These are phyloP conservation scores for Mya arenaria DNA, from an alignment of 1,140 invertebrate genomes.

Conservation along the genomic window DNA sequence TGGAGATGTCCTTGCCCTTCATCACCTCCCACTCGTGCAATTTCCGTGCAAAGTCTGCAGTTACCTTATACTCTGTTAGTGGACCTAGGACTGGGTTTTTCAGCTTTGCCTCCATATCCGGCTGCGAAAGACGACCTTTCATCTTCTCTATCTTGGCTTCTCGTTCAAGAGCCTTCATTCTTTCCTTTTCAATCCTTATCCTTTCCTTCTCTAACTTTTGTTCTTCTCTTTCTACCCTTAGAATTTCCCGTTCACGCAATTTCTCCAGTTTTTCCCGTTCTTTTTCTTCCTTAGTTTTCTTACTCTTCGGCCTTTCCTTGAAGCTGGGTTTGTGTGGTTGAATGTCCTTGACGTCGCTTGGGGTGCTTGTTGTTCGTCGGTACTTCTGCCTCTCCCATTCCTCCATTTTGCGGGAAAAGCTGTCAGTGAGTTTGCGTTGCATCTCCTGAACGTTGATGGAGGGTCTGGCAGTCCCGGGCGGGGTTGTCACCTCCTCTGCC, in stretches of 20 bases:
- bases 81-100: slow-evolving; percentile 70
- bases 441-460: slow-evolving; percentile 83
- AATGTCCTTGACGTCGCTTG: background rate
- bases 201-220: slow-evolving; percentile 85
- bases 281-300: slow-evolving; percentile 72
- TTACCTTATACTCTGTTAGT: slow-evolving; percentile 83
- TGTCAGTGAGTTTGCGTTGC: slow-evolving; percentile 86
- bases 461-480: slow-evolving; percentile 52
- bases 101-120: slow-evolving; percentile 67
- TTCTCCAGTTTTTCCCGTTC: slow-evolving; percentile 70
- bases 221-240: slow-evolving; percentile 85
- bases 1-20: slow-evolving; percentile 67
- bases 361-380: slow-evolving; percentile 40
- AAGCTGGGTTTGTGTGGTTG: slow-evolving; percentile 16
- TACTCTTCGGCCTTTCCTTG: slow-evolving; percentile 67
- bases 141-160: slow-evolving; percentile 83
- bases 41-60: slow-evolving; percentile 93
- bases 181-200: slow-evolving; percentile 83
- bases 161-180: slow-evolving; percentile 82
- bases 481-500: slow-evolving; percentile 57
- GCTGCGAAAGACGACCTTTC: slow-evolving; percentile 75
- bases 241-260: slow-evolving; percentile 83
- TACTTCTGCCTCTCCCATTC: slow-evolving; percentile 86
- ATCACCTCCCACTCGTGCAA: slow-evolving; percentile 95
- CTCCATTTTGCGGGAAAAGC: slow-evolving; percentile 87